Evolutionary conservation across 1,140 invertebrate species (phyloP).

Genomic region (Condylostylus longicornis): DNA sequence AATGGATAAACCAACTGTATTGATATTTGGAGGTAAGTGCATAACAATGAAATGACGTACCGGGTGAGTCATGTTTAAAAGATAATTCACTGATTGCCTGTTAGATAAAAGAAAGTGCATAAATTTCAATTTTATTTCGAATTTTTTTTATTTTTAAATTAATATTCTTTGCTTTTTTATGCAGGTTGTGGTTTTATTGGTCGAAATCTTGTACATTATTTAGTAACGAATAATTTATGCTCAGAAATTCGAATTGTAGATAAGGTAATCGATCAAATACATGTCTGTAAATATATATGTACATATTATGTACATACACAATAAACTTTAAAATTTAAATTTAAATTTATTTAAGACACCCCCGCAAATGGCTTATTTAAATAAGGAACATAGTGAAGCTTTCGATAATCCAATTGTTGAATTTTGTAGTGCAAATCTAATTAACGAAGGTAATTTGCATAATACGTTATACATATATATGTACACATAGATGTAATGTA

Average conservation of each 20-base stretch:
- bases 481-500: slow-evolving; percentile 1
- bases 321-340: too few species aligned
- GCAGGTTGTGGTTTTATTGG: slow-evolving; percentile 85
- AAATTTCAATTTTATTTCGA: not conserved
- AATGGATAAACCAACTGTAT: slow-evolving; percentile 28
- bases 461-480: not conserved
- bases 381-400: slow-evolving; percentile 49
- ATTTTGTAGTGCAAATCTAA: slow-evolving; percentile 81
- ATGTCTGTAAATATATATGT: too few species aligned
- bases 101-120: not conserved
- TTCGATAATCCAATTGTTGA: slow-evolving; percentile 64
- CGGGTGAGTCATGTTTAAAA: not conserved
- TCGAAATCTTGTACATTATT: slow-evolving; percentile 67
- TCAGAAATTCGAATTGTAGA: slow-evolving; percentile 67
- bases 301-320: too few species aligned
- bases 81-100: not conserved
- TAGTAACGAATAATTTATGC: slow-evolving; percentile 61
- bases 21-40: slow-evolving; percentile 29
- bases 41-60: not conserved
- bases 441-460: slow-evolving; percentile 58
- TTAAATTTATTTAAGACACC: too few species aligned
- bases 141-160: slow-evolving; percentile 3
- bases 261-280: too few species aligned
- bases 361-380: slow-evolving; percentile 80
- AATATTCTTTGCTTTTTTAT: slow-evolving; percentile 1